Conservation (phyloP, 2,888 invertebrate genomes). For the Cynaeus angustus region DNA sequence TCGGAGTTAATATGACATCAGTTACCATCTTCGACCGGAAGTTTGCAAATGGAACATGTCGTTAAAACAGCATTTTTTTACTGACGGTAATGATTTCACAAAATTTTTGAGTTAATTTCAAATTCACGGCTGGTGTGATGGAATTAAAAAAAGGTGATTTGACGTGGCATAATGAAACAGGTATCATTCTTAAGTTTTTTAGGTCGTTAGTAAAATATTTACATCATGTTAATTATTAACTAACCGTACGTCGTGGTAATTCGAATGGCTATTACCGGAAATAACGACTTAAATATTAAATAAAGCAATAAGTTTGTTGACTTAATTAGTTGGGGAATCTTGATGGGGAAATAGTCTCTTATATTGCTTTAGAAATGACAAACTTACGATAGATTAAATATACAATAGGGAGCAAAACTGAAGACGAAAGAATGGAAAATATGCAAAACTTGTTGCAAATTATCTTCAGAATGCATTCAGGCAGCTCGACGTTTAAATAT, state of each 20-base stretch:
- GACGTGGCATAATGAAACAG: neutral
- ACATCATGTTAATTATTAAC: neutral
- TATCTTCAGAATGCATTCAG: too few species aligned
- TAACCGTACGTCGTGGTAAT: neutral
- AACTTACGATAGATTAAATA: too few species aligned
- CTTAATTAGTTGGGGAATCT: neutral
- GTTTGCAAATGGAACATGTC: slow-evolving; percentile 15
- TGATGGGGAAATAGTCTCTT: neutral
- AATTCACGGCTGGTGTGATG: too few species aligned
- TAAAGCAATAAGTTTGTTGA: slow-evolving; percentile 1
- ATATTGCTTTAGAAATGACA: too few species aligned
- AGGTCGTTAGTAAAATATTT: neutral
- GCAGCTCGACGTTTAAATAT: too few species aligned
- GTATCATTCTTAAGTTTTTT: neutral
- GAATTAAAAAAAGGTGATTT: too few species aligned
- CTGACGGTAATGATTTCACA: neutral
- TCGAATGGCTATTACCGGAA: neutral
- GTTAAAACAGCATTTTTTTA: neutral
- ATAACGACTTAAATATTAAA: neutral
- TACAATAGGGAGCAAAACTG: too few species aligned
- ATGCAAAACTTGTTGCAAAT: too few species aligned
- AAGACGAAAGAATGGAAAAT: too few species aligned
- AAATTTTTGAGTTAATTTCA: neutral
- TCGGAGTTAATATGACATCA: slow-evolving; percentile 7
- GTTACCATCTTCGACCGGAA: slow-evolving; percentile 33